Percentiles rank a stretch among this genome's conserved stretches.
Conservation (phyloP, 30 jellyfish, hydroid and myxozoan genomes). For the Calvadosia cruxmelitensis region DNA sequence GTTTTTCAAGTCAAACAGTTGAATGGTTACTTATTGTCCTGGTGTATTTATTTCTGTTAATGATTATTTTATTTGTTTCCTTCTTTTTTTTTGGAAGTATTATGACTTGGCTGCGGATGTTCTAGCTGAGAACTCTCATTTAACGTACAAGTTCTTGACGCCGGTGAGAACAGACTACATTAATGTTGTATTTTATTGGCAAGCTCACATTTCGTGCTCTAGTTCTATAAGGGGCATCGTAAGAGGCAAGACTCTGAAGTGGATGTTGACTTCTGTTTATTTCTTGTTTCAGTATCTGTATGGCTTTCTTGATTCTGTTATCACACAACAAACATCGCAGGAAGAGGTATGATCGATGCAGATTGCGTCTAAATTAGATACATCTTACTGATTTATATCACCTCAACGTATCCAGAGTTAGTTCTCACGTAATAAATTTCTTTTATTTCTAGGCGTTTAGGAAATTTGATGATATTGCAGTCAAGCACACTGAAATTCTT, state of each 20-base stretch:
- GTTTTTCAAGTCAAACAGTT: too few species aligned
- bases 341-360: slow-evolving; percentile 48
- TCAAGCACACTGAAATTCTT: slow-evolving; percentile 68
- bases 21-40: too few species aligned
- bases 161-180: slow-evolving; percentile 50
- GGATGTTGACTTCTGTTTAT: too few species aligned
- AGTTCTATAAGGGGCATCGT: too few species aligned
- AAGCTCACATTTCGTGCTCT: too few species aligned
- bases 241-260: too few species aligned
- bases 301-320: slow-evolving; percentile 70
- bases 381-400: background rate
- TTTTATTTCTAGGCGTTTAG: slow-evolving; percentile 60
- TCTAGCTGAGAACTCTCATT: slow-evolving; percentile 82
- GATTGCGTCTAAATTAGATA: background rate
- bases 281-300: slow-evolving; percentile 41
- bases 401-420: too few species aligned
- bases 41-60: too few species aligned
- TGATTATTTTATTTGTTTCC: too few species aligned
- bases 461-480: slow-evolving; percentile 92
- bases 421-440: too few species aligned
- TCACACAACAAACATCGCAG: slow-evolving; percentile 90
- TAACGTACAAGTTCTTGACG: slow-evolving; percentile 69
- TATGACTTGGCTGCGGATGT: slow-evolving; percentile 92
- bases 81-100: slow-evolving; percentile 25
- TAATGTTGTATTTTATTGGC: too few species aligned